Conservation (phyloP, 2,888 invertebrate genomes). For the Liopterus haemorrhoidalis region DNA sequence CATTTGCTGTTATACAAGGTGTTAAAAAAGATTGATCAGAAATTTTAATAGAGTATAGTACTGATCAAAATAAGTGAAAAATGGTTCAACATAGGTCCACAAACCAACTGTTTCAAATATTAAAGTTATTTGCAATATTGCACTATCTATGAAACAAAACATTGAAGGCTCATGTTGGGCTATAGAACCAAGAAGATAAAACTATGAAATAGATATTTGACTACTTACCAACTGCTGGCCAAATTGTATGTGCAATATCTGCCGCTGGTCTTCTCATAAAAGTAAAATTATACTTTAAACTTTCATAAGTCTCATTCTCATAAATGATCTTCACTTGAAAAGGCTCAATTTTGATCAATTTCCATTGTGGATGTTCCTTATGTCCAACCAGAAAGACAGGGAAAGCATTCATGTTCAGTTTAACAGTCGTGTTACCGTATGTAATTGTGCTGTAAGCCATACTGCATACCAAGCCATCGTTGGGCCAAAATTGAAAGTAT, state of each 20-base stretch:
- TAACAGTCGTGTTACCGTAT: slow-evolving; percentile 11
- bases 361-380: slow-evolving; percentile 7
- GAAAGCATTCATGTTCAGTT: too few species aligned
- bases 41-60: too few species aligned
- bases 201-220: too few species aligned
- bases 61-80: too few species aligned
- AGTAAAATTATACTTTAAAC: slow-evolving; percentile 7
- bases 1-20: too few species aligned
- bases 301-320: slow-evolving; percentile 7
- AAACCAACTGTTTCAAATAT: too few species aligned
- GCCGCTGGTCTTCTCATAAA: slow-evolving; percentile 8
- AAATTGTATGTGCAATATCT: not conserved
- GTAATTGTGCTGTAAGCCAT: slow-evolving; percentile 7
- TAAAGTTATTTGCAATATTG: too few species aligned
- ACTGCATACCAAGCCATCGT: slow-evolving; percentile 10
- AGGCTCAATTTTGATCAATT: slow-evolving; percentile 6
- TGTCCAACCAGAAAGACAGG: not conserved
- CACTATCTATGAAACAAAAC: too few species aligned
- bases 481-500: slow-evolving; percentile 13
- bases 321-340: not conserved
- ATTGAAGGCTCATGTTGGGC: too few species aligned
- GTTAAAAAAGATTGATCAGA: too few species aligned
- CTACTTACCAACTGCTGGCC: slow-evolving; percentile 15
- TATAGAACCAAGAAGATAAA: too few species aligned
- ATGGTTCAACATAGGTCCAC: too few species aligned